These are phyloP conservation scores for Keiferia lycopersicella DNA, from an alignment of 2,888 invertebrate species.

Conservation along the genomic window DNA sequence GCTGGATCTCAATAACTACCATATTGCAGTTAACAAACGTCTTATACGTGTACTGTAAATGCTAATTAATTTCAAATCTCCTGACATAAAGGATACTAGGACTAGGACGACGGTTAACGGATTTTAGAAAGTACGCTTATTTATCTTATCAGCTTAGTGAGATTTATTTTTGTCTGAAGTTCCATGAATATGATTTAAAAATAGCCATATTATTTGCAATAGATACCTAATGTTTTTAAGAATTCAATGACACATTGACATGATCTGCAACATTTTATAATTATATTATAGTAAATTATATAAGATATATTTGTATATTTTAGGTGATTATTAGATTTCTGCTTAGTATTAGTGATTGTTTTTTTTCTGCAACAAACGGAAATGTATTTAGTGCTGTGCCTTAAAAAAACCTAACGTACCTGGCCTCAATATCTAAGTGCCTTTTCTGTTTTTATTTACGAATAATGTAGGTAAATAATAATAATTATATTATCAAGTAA, in stretches of 20 bases:
- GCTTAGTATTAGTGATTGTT: constrained; percentile 21
- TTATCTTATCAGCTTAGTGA: constrained; percentile 1
- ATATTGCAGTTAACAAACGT: no score
- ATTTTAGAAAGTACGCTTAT: no score
- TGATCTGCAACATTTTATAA: constrained; percentile 34
- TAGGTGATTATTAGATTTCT: not conserved
- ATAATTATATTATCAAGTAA: not conserved
- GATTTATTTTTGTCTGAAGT: not conserved
- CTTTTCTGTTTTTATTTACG: constrained; percentile 35
- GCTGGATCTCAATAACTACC: no score
- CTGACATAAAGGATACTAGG: no score
- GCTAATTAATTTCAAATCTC: no score
- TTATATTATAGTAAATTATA: constrained; percentile 14
- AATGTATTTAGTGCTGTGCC: constrained; percentile 50
- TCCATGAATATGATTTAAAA: constrained; percentile 34
- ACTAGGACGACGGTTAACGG: no score
- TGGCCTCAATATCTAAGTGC: constrained; percentile 50
- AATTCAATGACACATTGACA: constrained; percentile 30
- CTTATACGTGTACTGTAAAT: no score
- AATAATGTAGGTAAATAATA: constrained; percentile 27
- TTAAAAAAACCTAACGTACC: constrained; percentile 44
- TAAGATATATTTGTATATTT: constrained; percentile 9
- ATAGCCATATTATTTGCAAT: constrained; percentile 66
- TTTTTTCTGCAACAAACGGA: constrained; percentile 46
- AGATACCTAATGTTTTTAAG: constrained; percentile 41